Base-by-base conservation (phyloP, 2,797 vertebrate genomes). In the Pelochelys cantorii region DNA sequence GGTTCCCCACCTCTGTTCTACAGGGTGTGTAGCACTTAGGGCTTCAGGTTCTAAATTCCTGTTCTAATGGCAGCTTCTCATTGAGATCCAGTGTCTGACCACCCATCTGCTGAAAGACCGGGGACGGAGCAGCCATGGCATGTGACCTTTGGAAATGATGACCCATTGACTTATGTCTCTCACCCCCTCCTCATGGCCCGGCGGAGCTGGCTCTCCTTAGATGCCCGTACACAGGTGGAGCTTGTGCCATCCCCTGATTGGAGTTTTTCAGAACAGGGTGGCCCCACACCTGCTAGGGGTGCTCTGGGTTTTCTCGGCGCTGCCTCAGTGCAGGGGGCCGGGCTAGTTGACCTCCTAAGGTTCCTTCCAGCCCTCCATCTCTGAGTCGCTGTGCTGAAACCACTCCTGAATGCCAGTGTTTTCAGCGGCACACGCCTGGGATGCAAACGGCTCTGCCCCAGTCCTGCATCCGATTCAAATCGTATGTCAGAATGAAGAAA, bases 401-500 rank as follows among this genome's bases (percentile, higher is more conserved):
- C 15, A 12, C 25, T 12, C 23, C 71, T 48, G 42, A 48, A 27
- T 13, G 25, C 42, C 42, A 77, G 74, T 27, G 42, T 48, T 48
- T 52, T 27, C 13, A 86, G 84, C 29, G 34, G 84, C 65, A 81
- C 31, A 88, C 5, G 34, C 34, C 22, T 11, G 68, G 31, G 68
- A 37, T 23, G 68, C n/a, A 71, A 71, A 23, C 3, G 18, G 20
- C 20, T 37, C 34, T 22, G 34, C 68, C 48, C 0, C 2, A 71
- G 2, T 20, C 62, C 79, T 23, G 81, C 79, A 4, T 27, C 86
- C 83, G 34, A 48, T 84, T 97, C 92, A 84, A 84, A 92, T 91
- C 95, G 88, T 93, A 94, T 94, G 93, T 90, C 95, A 85, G 7
- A 0, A 10, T 87, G 1, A 54, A 53, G 56, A 90, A 80, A 79